Conservation (phyloP, 2,888 invertebrate genomes). For the Chrysotoxum bicinctum region DNA sequence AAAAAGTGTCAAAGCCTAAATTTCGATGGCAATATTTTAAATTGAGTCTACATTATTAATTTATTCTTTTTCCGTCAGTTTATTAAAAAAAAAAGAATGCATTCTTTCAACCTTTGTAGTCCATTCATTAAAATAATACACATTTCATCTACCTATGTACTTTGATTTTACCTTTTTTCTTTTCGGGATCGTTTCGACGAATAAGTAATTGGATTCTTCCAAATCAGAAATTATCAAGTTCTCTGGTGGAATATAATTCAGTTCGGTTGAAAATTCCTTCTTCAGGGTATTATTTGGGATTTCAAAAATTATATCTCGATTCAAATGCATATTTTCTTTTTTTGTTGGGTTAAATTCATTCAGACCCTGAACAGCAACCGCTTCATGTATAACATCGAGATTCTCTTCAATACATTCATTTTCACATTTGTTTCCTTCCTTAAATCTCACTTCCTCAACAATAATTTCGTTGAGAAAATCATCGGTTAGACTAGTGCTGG, state of each 20-base stretch:
- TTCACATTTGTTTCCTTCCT: not conserved
- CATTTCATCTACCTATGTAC: too few species aligned
- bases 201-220: not conserved
- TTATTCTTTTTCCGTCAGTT: too few species aligned
- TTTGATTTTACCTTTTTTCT: not conserved
- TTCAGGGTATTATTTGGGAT: not conserved
- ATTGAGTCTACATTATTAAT: too few species aligned
- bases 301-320: not conserved
- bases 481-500: slow-evolving; percentile 14
- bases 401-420: not conserved
- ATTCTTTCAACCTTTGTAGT: too few species aligned
- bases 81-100: too few species aligned
- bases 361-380: not conserved
- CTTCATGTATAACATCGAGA: not conserved
- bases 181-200: not conserved
- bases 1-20: too few species aligned
- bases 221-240: not conserved
- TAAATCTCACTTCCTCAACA: slow-evolving; percentile 31
- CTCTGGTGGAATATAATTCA: not conserved
- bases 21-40: too few species aligned
- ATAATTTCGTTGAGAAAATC: slow-evolving; percentile 52
- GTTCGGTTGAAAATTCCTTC: not conserved
- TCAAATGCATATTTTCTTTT: not conserved
- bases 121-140: too few species aligned
- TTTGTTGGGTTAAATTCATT: not conserved